These are phyloP conservation scores for Embidobia sp. DNA, from an alignment of 2,888 invertebrate species.

Conservation along the genomic window DNA sequence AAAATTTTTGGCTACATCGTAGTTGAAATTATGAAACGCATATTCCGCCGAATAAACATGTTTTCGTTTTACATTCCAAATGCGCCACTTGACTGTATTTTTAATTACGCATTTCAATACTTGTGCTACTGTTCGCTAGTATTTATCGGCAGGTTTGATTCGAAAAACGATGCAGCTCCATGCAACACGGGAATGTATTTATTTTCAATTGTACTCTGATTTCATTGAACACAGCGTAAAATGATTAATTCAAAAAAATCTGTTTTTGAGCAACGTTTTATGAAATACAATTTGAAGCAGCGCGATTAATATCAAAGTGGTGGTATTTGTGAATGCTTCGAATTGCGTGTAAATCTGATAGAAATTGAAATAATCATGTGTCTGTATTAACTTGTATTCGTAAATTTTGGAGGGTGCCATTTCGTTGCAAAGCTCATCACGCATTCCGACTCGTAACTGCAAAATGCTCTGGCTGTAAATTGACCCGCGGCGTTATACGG, in stretches of 20 bases:
- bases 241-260: background rate
- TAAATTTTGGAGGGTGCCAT: constrained; percentile 62
- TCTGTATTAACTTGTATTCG: constrained; percentile 63
- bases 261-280: background rate
- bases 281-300: constrained; percentile 7
- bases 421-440: constrained; percentile 58
- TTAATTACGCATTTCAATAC: too few relatives aligned
- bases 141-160: too few relatives aligned
- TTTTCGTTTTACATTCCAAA: too few relatives aligned
- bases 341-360: constrained; percentile 57
- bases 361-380: constrained; percentile 59
- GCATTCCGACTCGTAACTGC: constrained; percentile 62
- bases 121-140: too few relatives aligned
- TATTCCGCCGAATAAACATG: too few relatives aligned
- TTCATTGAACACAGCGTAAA: background rate
- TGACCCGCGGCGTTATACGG: constrained; percentile 61
- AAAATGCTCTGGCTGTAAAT: constrained; percentile 63
- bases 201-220: too few relatives aligned
- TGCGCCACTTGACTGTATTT: too few relatives aligned
- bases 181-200: too few relatives aligned
- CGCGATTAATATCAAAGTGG: constrained; percentile 26
- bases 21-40: too few relatives aligned
- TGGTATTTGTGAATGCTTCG: constrained; percentile 39
- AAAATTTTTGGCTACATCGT: too few relatives aligned
- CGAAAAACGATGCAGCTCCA: too few relatives aligned